These are phyloP conservation scores for Chymomyza caudatula DNA, from an alignment of 2,888 invertebrate species.

Conservation along the genomic window DNA sequence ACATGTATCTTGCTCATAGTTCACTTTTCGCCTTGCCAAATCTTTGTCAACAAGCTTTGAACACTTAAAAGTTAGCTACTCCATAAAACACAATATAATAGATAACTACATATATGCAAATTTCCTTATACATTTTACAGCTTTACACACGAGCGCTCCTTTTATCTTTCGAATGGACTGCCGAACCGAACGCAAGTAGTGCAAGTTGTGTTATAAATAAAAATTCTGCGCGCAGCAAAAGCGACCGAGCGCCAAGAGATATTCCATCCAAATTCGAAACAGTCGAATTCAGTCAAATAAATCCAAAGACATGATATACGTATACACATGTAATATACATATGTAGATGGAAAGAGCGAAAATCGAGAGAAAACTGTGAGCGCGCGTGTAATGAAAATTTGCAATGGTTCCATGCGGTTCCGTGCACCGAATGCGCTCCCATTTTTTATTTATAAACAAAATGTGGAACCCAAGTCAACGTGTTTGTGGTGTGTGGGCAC, in stretches of 20 bases:
- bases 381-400: constrained; percentile 34
- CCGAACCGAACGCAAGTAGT: constrained; percentile 62
- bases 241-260: not conserved
- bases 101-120: constrained; percentile 15
- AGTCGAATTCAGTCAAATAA: constrained; percentile 43
- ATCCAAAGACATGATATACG: constrained; percentile 35
- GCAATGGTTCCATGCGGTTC: constrained; percentile 75
- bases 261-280: constrained; percentile 42
- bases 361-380: constrained; percentile 1
- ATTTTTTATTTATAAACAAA: constrained; percentile 70
- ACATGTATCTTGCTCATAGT: constrained; percentile 70
- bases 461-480: constrained; percentile 56
- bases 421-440: constrained; percentile 66
- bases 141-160: constrained; percentile 17
- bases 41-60: not conserved
- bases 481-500: not conserved
- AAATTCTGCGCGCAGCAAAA: constrained; percentile 25
- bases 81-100: not conserved
- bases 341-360: constrained; percentile 25
- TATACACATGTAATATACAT: not conserved
- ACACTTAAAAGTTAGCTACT: too few relatives aligned
- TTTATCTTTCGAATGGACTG: constrained; percentile 28
- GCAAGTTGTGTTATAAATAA: constrained; percentile 60
- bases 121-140: constrained; percentile 16
- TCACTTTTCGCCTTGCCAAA: not conserved